phyloP scores from a whole-genome alignment of 2,888 invertebrate genomes.

The Osedax fenrisi region DNA sequence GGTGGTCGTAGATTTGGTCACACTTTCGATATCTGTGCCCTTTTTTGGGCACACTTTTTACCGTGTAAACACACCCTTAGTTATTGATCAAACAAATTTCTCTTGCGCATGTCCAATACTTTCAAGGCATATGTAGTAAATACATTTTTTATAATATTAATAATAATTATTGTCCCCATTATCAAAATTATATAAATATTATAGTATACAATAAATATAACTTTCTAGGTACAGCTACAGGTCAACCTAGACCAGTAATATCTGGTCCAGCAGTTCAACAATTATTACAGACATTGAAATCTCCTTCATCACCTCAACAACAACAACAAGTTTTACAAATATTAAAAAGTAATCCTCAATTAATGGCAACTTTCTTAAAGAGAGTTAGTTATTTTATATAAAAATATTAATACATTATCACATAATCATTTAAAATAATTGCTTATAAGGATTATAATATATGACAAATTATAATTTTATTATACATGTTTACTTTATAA shows the following conservation, averaged over 20 bases:
- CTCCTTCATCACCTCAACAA: slow-evolving; percentile 78
- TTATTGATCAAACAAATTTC: too few species aligned
- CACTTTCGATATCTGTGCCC: too few species aligned
- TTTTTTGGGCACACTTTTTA: too few species aligned
- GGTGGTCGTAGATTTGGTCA: too few species aligned
- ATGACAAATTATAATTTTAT: not conserved
- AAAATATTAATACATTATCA: not conserved
- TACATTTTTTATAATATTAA: too few species aligned
- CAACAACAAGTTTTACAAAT: slow-evolving; percentile 76
- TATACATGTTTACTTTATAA: not conserved
- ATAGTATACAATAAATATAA: too few species aligned
- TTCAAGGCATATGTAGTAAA: too few species aligned
- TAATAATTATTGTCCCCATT: too few species aligned
- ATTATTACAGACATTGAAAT: slow-evolving; percentile 75
- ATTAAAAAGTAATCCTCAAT: slow-evolving; percentile 79
- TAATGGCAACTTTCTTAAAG: slow-evolving; percentile 88
- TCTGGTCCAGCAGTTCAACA: slow-evolving; percentile 55
- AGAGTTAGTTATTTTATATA: slow-evolving; percentile 58
- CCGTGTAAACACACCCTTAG: too few species aligned
- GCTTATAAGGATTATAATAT: too few species aligned
- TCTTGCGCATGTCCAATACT: too few species aligned
- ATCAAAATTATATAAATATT: too few species aligned
- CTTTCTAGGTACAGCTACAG: not conserved
- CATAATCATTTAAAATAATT: not conserved
- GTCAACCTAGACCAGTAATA: slow-evolving; percentile 33